Evolutionary conservation across 1,140 invertebrate genomes (phyloP), one percentile per base, ranked within the genome.

Genomic region (Calosoma granatense): DNA sequence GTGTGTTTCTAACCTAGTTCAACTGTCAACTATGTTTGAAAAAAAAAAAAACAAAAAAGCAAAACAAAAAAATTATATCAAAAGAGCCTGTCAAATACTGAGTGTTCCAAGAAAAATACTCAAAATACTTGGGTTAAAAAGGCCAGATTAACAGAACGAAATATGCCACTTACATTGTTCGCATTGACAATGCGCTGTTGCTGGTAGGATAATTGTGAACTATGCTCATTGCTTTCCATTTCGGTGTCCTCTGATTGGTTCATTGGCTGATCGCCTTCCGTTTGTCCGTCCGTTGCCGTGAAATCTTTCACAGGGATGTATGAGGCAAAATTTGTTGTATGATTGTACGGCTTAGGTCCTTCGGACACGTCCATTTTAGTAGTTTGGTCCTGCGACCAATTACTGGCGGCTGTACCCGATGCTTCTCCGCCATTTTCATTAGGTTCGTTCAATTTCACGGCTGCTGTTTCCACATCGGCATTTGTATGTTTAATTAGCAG

Each of bases 271-370:
- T 36, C 26, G n/a, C n/a, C n/a, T n/a, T n/a, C n/a, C 6, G 6
- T 36, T 36, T 36, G 26, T 36, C 6, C 61, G 59, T 62, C 61
- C 20, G 59, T 60, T 22, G 60, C 60, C 19, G 61, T 55, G 47
- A 59, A 59, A 56, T 65, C 61, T 41, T 66, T 67, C 30, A 76
- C 72, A 58, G 78, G 76, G 62, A 81, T 81, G 60, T 78, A 81
- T 2, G 77, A 79, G 53, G 78, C 77, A 59, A 79, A 80, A 63
- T 80, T 76, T 36, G 26, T 36, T 36, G 26, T 36, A n/a, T 36
- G 26, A 36, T 36, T 6, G 22, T n/a, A 9, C 6, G 26, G n/a
- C n/a, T 36, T n/a, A 9, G n/a, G 6, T 9, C n/a, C 26, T n/a
- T 9, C n/a, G 26, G 26, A 36, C 6, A 6, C 26, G n/a, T 36